Evolutionary conservation across 1,140 invertebrate genomes (phyloP), one percentile per base, ranked within the genome.

Genomic region (Bombus breviceps): DNA sequence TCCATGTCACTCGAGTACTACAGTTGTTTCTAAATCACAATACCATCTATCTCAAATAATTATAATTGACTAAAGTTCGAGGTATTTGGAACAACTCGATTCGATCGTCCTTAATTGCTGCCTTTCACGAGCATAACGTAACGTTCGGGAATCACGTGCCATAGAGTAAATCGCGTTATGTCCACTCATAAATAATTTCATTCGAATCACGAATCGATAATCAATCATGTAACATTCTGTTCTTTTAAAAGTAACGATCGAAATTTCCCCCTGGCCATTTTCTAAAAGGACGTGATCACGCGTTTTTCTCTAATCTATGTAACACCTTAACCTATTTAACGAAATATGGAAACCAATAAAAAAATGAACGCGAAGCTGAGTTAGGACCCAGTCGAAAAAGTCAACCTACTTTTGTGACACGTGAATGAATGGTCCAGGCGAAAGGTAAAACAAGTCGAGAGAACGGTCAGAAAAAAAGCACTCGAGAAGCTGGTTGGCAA

Each of bases 321-420:
- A 25, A 28, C 43, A 66, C 8, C 39, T 4, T 72, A 71, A 59
- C 28, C 47, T 39, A 47, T 47, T 81, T 73, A 37, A 12, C 10
- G 25, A 74, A 22, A 32, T 22, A 18, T 28, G 9, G 1, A 18
- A 25, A 13, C 18, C 0, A 18, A 62, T 2, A 32, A 57, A 41
- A 34, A 69, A 53, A 57, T 18, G 28, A 22, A n/a, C 25, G 28
- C 39, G 12, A 22, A 2, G 22, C 1, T 34, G 12, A 43, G 13
- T 73, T 28, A 28, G 68, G 62, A 37, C 12, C 13, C 6, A 22
- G 43, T 59, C 66, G n/a, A 43, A 69, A 71, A 71, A 59, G 8
- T 1, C 28, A 75, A 32, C 83, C 83, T 34, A 84, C 83, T 84
- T 84, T 5, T 22, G 25, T n/a, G 15, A 47, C 25, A 8, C 1